phyloP scores from a whole-genome alignment of 2,113 vertebrate species.

The Danio rerio region GRCz12tu NC_133188.1:9125001-9125500 shows the following conservation, averaged over 20 bases:
- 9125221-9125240: constrained; percentile 74
- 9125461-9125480: too few species aligned
- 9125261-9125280: constrained; percentile 42
- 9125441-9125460: constrained; percentile 13
- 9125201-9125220: constrained; percentile 52
- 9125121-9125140: constrained; percentile 56
- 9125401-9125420: constrained; percentile 64
- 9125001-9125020: too few species aligned
- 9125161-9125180: constrained; percentile 37
- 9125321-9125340: constrained; percentile 43
- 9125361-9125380: constrained; percentile 67
- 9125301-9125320: constrained; percentile 53
- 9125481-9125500: too few species aligned
- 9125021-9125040: too few species aligned
- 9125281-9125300: constrained; percentile 49
- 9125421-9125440: constrained; percentile 21
- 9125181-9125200: constrained; percentile 57
- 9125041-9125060: too few species aligned
- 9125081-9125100: too few species aligned
- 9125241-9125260: constrained; percentile 61
- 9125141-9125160: constrained; percentile 47
- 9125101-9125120: neutral
- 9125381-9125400: constrained; percentile 74
- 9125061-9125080: too few species aligned
- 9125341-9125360: constrained; percentile 48